Evolutionary conservation across 2,797 vertebrate genomes (phyloP).

Genomic region (Onychomys leucogaster): DNA sequence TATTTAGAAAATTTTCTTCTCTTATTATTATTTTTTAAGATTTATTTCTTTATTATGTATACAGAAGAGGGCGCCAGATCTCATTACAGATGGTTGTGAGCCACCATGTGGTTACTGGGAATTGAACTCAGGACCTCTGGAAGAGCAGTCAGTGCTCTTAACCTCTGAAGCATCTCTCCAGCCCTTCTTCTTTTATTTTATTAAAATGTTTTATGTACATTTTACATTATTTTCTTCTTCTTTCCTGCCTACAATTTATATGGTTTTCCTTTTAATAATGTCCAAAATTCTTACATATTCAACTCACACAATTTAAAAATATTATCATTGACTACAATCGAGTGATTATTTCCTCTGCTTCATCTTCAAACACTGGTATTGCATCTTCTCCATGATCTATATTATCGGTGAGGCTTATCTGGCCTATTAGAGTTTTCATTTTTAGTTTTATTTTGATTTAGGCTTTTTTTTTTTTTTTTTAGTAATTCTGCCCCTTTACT

Average conservation of each 20-base stretch:
- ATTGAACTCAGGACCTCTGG: no score
- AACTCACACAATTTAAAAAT: not conserved
- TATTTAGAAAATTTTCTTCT: not conserved
- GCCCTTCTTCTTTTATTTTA: not conserved
- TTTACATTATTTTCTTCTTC: not conserved
- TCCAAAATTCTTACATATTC: not conserved
- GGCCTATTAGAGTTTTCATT: not conserved
- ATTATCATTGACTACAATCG: not conserved
- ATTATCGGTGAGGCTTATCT: not conserved
- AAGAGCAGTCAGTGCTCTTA: no score
- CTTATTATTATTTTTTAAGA: no score
- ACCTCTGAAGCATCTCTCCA: no score
- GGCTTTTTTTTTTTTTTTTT: no score
- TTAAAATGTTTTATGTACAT: not conserved
- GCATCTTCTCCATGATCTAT: not conserved
- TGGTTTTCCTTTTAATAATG: not conserved
- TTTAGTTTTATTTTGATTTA: not conserved
- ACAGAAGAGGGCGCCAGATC: no score
- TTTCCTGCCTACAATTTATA: not conserved
- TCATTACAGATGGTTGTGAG: no score
- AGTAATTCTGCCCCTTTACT: not conserved
- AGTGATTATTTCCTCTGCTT: not conserved
- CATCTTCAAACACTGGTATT: not conserved
- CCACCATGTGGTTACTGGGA: no score
- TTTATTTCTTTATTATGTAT: no score